phyloP scores from a whole-genome alignment of 1,140 invertebrate genomes.

The Pseudachorutes palmiensis region DNA sequence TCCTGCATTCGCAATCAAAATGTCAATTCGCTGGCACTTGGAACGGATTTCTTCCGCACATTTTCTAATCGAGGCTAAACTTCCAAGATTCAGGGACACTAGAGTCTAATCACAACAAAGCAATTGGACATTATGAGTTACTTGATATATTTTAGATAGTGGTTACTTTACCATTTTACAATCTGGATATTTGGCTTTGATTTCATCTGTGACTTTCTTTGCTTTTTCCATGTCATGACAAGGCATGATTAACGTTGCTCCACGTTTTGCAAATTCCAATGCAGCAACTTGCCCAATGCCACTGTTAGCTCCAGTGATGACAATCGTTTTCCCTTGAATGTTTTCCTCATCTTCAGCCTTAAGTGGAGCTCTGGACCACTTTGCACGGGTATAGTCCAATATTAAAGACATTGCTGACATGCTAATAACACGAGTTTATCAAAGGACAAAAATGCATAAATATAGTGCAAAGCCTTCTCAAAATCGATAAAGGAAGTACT shows the following conservation, averaged over 20 bases:
- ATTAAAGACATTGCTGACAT: neutral
- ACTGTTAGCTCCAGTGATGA: slow-evolving; percentile 70
- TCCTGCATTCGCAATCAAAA: slow-evolving; percentile 50
- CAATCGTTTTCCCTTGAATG: slow-evolving; percentile 53
- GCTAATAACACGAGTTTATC: no score
- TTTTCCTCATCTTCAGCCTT: slow-evolving; percentile 32
- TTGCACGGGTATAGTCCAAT: neutral
- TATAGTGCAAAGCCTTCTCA: no score
- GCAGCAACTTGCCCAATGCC: slow-evolving; percentile 70
- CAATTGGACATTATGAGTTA: no score
- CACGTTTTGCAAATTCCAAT: slow-evolving; percentile 54
- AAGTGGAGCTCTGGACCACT: neutral
- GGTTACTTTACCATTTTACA: slow-evolving; percentile 52
- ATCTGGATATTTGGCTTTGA: slow-evolving; percentile 47
- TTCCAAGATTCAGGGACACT: slow-evolving; percentile 47
- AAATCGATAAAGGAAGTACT: no score
- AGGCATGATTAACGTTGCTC: slow-evolving; percentile 65
- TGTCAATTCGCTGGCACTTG: slow-evolving; percentile 43
- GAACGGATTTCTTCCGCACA: slow-evolving; percentile 32
- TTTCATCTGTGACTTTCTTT: slow-evolving; percentile 51
- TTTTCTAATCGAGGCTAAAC: slow-evolving; percentile 32
- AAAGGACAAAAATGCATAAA: no score
- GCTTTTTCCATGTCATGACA: slow-evolving; percentile 58
- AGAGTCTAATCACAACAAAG: slow-evolving; percentile 38
- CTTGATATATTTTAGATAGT: no score